A percentile compares a stretch with the other conserved stretches of the same genome.
Conservation (phyloP, 1,140 invertebrate genomes). For the Cheumatopsyche charites region DNA sequence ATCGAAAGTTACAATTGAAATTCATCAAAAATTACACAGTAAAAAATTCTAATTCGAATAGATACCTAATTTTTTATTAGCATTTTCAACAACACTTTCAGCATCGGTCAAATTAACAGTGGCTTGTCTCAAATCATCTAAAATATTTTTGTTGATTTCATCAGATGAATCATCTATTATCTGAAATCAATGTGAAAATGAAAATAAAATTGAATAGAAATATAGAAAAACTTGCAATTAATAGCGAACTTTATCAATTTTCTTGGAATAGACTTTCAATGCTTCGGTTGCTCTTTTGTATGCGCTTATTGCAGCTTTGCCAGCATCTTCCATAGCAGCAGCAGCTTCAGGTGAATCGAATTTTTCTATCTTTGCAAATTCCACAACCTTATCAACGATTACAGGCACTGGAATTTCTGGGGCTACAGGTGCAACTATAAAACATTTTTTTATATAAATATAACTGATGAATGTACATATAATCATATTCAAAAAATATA, state of each 20-base stretch:
- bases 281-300: slow-evolving; percentile 37
- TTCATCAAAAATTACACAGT: background rate
- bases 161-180: slow-evolving; percentile 42
- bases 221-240: slow-evolving; percentile 8
- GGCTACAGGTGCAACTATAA: slow-evolving; percentile 18
- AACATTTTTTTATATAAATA: slow-evolving; percentile 14
- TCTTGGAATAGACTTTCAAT: slow-evolving; percentile 33
- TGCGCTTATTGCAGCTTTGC: slow-evolving; percentile 20
- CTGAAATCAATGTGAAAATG: slow-evolving; percentile 33
- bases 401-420: slow-evolving; percentile 21
- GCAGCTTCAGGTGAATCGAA: slow-evolving; percentile 17
- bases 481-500: background rate
- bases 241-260: slow-evolving; percentile 38
- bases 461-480: slow-evolving; percentile 7
- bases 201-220: background rate
- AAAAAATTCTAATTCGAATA: too few relatives aligned
- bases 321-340: slow-evolving; percentile 15
- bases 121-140: slow-evolving; percentile 38
- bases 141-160: slow-evolving; percentile 35
- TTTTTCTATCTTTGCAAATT: background rate
- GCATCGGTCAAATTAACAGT: slow-evolving; percentile 34
- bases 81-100: slow-evolving; percentile 27
- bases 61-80: slow-evolving; percentile 41
- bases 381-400: slow-evolving; percentile 13
- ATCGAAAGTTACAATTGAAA: background rate